These are phyloP conservation scores for Podarcis lilfordi DNA, from an alignment of 2,797 vertebrate genomes.

Conservation along the genomic window DNA sequence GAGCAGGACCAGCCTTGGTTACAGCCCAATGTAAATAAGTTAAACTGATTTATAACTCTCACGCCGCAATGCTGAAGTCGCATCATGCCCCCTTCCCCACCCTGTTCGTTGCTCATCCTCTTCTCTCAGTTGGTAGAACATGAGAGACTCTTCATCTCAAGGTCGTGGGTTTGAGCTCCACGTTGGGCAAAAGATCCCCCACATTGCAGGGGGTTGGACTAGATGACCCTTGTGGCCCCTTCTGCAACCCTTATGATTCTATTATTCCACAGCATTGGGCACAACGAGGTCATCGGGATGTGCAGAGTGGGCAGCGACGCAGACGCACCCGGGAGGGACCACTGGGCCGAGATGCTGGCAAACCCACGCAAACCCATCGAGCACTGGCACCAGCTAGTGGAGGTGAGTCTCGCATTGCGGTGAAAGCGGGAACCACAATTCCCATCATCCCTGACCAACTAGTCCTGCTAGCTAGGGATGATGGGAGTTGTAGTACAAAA, in stretches of 20 bases:
- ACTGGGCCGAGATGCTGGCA: constrained; percentile 93
- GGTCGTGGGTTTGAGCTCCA: too few species aligned
- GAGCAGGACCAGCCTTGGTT: too few species aligned
- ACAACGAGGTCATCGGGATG: constrained; percentile 96
- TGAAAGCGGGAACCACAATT: fast-evolving
- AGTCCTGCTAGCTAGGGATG: too few species aligned
- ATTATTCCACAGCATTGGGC: constrained; percentile 84
- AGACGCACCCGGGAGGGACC: constrained; percentile 89
- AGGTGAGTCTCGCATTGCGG: constrained; percentile 77
- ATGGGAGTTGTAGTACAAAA: too few species aligned
- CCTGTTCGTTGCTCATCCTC: not conserved
- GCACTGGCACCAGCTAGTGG: constrained; percentile 93
- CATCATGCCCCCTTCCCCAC: not conserved
- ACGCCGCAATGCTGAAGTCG: not conserved
- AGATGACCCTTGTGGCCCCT: too few species aligned
- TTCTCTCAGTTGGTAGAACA: not conserved
- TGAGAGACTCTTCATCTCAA: too few species aligned
- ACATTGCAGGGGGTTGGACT: too few species aligned
- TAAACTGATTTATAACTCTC: too few species aligned
- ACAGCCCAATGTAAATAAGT: not conserved
- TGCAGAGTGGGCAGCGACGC: constrained; percentile 91
- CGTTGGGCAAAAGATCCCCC: too few species aligned
- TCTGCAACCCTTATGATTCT: not conserved
- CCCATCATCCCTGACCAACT: too few species aligned
- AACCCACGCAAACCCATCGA: constrained; percentile 94